Percentiles rank a stretch among this genome's conserved stretches.
Evolutionary conservation across 2,888 invertebrate genomes (phyloP).

Genomic region (Muscina levida): DNA sequence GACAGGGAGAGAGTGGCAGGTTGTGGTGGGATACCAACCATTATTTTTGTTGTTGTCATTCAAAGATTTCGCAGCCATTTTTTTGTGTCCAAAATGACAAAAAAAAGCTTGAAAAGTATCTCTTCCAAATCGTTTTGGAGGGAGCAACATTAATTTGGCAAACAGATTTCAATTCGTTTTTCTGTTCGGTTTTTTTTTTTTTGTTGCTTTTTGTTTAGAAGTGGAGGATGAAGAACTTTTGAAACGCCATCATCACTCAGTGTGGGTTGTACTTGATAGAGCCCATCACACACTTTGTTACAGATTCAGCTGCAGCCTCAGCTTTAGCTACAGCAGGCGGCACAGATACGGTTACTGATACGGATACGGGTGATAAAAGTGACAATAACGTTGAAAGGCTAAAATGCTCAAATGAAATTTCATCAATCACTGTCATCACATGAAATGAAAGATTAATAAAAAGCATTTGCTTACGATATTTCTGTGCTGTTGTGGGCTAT

Average conservation of each 20-base stretch:
- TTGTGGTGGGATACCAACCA: not conserved
- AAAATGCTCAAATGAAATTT: slow-evolving; percentile 47
- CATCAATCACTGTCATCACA: slow-evolving; percentile 38
- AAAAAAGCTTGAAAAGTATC: slow-evolving; percentile 12
- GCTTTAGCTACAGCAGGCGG: not conserved
- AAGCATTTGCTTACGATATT: slow-evolving; percentile 21
- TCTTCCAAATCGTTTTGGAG: not conserved
- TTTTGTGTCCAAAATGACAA: not conserved
- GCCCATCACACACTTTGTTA: not conserved
- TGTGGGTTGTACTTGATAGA: not conserved
- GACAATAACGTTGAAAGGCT: slow-evolving; percentile 63
- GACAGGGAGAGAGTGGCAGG: not conserved
- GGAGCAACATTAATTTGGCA: slow-evolving; percentile 39
- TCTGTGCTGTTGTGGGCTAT: not conserved
- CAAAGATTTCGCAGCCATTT: slow-evolving; percentile 29
- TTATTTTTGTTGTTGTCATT: slow-evolving; percentile 9
- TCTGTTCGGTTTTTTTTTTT: not conserved
- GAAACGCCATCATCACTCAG: not conserved
- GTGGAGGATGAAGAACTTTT: not conserved
- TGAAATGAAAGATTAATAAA: slow-evolving; percentile 40
- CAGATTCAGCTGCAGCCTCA: not conserved
- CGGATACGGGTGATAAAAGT: slow-evolving; percentile 61
- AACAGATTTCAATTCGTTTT: slow-evolving; percentile 16
- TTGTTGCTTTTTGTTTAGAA: too few species aligned
- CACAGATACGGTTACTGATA: not conserved